Percentiles rank a stretch among this genome's conserved stretches.
phyloP scores from a whole-genome alignment of 2,113 vertebrate genomes.

The Grus americana region DNA sequence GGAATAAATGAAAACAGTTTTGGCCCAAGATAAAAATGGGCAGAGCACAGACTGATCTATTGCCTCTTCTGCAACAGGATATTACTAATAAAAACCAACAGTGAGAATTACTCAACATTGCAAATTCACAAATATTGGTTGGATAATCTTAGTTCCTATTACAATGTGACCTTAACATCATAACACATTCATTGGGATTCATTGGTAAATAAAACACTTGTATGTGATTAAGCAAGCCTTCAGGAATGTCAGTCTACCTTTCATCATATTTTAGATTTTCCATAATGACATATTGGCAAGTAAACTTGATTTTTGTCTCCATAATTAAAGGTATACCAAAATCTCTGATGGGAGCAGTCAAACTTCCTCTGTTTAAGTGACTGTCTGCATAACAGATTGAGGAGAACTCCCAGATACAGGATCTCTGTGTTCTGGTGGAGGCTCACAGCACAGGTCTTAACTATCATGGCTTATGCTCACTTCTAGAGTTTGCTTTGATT shows the following conservation, averaged over 20 bases:
- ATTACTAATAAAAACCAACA: conserved; percentile 6
- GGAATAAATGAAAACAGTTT: background rate
- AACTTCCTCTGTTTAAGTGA: background rate
- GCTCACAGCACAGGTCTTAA: background rate
- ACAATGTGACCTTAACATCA: background rate
- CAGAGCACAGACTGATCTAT: background rate
- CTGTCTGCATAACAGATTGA: accelerated
- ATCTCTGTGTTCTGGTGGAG: background rate
- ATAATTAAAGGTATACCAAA: conserved; percentile 20
- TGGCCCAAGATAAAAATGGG: background rate
- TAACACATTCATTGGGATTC: background rate
- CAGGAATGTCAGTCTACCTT: conserved; percentile 3
- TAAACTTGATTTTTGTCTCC: conserved; percentile 22
- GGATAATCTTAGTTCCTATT: background rate
- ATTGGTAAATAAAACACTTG: conserved; percentile 1
- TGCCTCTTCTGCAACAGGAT: conserved; percentile 3
- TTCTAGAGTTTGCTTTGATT: background rate
- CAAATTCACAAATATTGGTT: background rate
- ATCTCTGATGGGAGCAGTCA: background rate
- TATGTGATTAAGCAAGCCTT: background rate
- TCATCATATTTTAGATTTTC: conserved; percentile 5
- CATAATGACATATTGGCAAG: conserved; percentile 3
- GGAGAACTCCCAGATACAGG: background rate
- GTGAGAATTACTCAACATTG: background rate
- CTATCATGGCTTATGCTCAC: background rate